These are phyloP conservation scores for Micronycteris hirsuta DNA, from an alignment of 2,113 vertebrate genomes.

Conservation along the genomic window DNA sequence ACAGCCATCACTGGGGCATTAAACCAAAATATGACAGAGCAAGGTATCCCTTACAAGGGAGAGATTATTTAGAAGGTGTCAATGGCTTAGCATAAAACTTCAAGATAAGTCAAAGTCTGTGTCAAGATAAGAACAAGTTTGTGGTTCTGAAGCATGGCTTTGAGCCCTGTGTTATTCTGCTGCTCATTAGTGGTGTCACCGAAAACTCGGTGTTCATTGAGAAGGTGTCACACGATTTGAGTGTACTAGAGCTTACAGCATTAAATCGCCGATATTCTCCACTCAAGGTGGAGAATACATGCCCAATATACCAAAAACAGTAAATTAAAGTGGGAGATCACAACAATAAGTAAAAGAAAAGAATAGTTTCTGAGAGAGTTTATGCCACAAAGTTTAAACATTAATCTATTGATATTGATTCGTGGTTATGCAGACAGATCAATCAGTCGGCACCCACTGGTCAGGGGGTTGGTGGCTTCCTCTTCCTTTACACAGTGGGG, in stretches of 20 bases:
- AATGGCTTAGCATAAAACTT: neutral
- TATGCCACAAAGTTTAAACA: neutral
- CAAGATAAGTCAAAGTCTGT: neutral
- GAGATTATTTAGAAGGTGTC: neutral
- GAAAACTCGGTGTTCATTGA: neutral
- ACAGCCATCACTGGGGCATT: neutral
- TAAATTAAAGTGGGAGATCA: neutral
- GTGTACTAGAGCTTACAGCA: neutral
- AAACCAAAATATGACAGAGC: neutral
- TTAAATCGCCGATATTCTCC: neutral
- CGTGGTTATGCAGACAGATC: neutral
- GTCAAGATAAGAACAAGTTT: too few relatives aligned
- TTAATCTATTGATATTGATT: neutral
- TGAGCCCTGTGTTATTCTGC: neutral
- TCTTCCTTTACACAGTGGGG: neutral
- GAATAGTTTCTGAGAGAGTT: neutral
- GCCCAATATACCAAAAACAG: neutral
- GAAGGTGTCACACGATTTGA: neutral
- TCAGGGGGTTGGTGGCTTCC: neutral
- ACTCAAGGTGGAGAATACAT: too few relatives aligned
- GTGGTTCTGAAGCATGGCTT: neutral
- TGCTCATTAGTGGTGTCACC: neutral
- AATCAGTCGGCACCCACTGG: neutral
- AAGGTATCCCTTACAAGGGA: neutral
- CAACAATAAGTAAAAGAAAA: neutral